A percentile compares a stretch with the other conserved stretches of the same genome.
phyloP scores from a whole-genome alignment of 2,113 vertebrate species.

The Porphyrio hochstetteri region DNA sequence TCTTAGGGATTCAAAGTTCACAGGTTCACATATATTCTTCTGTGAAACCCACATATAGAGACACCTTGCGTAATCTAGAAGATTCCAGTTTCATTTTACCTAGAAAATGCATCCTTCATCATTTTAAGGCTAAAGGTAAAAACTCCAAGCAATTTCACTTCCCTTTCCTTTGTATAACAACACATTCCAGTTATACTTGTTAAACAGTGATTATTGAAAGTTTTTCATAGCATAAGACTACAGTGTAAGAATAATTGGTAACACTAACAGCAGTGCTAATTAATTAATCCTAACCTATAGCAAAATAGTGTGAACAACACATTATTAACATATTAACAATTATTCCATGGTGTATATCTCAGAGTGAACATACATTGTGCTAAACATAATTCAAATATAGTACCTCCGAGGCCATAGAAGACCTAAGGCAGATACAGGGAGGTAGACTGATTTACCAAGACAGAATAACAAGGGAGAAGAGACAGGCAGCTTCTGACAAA shows the following conservation, averaged over 20 bases:
- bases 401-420: neutral
- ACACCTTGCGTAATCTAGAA: neutral
- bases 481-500: neutral
- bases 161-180: neutral
- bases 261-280: constrained; percentile 34
- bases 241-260: constrained; percentile 25
- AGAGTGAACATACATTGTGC: neutral
- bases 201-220: neutral
- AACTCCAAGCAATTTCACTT: neutral
- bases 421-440: neutral
- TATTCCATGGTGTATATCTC: neutral
- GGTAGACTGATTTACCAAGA: neutral
- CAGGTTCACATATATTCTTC: neutral
- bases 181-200: neutral
- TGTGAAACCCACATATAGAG: fast-evolving
- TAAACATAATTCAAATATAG: neutral
- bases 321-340: too few relatives aligned
- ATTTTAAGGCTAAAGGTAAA: neutral
- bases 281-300: constrained; percentile 32
- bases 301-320: neutral
- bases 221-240: constrained; percentile 3
- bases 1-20: neutral
- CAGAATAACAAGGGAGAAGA: neutral
- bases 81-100: neutral
- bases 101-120: neutral